Percentiles rank a stretch among this genome's conserved stretches.
Evolutionary conservation across 2,888 invertebrate genomes (phyloP).

Genomic region (Eristalis pertinax): DNA sequence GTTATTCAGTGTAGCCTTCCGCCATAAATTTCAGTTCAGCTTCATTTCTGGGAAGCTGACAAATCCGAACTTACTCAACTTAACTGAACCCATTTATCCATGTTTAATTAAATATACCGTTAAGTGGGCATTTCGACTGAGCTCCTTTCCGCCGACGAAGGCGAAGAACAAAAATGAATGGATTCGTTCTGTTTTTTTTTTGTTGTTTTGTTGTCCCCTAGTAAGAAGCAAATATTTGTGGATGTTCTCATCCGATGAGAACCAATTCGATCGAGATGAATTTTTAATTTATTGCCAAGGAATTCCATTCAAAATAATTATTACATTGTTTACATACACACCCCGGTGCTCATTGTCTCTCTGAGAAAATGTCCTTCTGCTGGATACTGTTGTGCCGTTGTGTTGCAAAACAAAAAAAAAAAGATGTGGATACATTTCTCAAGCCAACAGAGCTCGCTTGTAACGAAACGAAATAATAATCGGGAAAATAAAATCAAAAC

Average conservation of each 20-base stretch:
- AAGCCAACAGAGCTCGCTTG: background rate
- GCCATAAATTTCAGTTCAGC: too few relatives aligned
- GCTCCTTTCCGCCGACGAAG: background rate
- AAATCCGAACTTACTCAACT: too few relatives aligned
- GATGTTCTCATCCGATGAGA: slow-evolving; percentile 10
- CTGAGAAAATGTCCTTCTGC: slow-evolving; percentile 29
- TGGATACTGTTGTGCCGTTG: background rate
- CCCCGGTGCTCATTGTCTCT: background rate
- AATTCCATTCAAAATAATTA: slow-evolving; percentile 54
- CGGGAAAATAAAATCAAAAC: slow-evolving; percentile 56
- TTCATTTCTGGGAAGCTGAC: too few relatives aligned
- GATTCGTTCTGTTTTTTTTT: background rate
- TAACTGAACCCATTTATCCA: background rate
- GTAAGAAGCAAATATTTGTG: slow-evolving; percentile 33
- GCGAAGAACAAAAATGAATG: background rate
- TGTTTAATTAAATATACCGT: slow-evolving; percentile 26
- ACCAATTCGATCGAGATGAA: slow-evolving; percentile 50
- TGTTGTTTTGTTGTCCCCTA: background rate
- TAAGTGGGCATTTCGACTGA: slow-evolving; percentile 15
- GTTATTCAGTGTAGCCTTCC: too few relatives aligned
- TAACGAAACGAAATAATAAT: slow-evolving; percentile 53
- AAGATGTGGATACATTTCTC: background rate
- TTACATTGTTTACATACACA: slow-evolving; percentile 57
- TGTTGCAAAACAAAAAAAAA: background rate
- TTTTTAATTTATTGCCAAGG: slow-evolving; percentile 63